These are phyloP conservation scores for Melopsittacus undulatus DNA, from an alignment of 2,797 vertebrate species.

Conservation along the genomic window DNA sequence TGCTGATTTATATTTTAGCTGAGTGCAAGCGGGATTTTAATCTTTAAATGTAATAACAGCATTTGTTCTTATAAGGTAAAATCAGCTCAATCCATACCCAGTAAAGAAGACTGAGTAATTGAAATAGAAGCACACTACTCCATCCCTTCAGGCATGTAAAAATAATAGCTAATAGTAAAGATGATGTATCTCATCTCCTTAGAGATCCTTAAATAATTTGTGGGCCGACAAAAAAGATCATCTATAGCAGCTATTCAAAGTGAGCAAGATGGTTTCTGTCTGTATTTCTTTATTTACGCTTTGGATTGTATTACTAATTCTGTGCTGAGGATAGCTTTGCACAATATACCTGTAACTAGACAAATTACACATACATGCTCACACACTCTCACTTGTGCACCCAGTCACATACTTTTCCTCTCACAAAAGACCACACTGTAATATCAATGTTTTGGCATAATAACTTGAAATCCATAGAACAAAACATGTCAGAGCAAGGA, in stretches of 20 bases:
- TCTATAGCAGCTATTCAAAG: not conserved
- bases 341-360: not conserved
- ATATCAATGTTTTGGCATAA: not conserved
- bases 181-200: constrained; percentile 20
- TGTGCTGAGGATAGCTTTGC: not conserved
- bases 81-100: constrained; percentile 42
- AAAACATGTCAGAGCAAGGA: not conserved
- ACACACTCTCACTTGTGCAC: not conserved
- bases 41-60: constrained; percentile 65
- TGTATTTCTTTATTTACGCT: not conserved
- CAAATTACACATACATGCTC: not conserved
- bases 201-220: constrained; percentile 28
- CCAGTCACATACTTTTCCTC: not conserved
- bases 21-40: constrained; percentile 59
- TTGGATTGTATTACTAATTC: not conserved
- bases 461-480: not conserved
- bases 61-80: constrained; percentile 61
- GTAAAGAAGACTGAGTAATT: constrained; percentile 51
- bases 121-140: constrained; percentile 42
- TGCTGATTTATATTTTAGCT: constrained; percentile 68
- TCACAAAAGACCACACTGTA: not conserved
- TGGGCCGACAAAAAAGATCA: not conserved
- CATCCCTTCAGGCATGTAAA: constrained; percentile 30
- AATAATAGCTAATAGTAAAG: constrained; percentile 60
- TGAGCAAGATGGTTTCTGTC: not conserved